These are phyloP conservation scores for Nibea coibor DNA, from an alignment of 2,113 vertebrate genomes.

Conservation along the genomic window DNA sequence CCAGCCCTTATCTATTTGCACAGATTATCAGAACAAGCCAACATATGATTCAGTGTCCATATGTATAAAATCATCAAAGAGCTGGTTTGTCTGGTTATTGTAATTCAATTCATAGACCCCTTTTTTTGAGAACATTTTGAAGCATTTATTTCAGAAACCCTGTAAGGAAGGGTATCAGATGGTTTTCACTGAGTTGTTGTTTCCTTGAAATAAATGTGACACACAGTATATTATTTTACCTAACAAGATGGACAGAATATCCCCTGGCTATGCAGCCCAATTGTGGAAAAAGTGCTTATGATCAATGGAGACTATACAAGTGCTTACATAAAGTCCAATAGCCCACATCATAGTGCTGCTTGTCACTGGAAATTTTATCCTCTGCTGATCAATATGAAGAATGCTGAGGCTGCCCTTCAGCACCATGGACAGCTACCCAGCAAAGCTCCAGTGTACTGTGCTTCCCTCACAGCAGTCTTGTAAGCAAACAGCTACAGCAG, in stretches of 20 bases:
- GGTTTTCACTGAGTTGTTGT: background rate
- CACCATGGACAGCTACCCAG: slow-evolving; percentile 57
- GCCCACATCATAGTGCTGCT: background rate
- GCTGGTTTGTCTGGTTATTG: background rate
- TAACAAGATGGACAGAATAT: slow-evolving; percentile 10
- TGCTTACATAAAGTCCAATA: slow-evolving; percentile 25
- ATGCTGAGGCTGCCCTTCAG: slow-evolving; percentile 41
- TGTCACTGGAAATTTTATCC: background rate
- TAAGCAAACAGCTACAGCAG: background rate
- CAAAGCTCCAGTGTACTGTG: background rate
- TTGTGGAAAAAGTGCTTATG: slow-evolving; percentile 12
- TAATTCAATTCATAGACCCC: background rate
- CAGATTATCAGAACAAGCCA: background rate
- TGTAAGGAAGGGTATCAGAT: background rate
- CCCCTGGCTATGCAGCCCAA: background rate
- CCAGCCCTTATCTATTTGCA: background rate
- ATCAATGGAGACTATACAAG: slow-evolving; percentile 15
- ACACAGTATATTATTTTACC: background rate
- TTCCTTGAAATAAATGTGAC: background rate
- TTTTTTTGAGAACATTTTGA: background rate
- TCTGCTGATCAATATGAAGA: background rate
- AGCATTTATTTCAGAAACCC: background rate
- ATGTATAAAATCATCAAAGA: background rate
- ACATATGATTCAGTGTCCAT: background rate
- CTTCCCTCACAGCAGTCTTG: background rate